phyloP scores from a whole-genome alignment of 2,113 vertebrate species.

The Paracanthobrama guichenoti region DNA sequence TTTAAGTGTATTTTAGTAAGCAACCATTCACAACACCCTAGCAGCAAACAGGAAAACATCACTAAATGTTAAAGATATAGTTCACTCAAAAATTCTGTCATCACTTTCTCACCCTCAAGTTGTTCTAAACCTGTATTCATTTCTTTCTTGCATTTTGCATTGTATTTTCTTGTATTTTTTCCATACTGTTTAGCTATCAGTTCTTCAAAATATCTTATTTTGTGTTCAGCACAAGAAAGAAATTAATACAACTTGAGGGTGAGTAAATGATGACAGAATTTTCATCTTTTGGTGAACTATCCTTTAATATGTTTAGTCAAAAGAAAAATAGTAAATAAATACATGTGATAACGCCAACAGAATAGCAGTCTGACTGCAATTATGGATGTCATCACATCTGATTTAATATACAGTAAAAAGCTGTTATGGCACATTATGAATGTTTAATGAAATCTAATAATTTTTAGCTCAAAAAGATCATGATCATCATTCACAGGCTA shows the following conservation, averaged over 20 bases:
- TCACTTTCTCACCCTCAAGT: no score
- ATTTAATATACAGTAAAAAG: constrained; percentile 15
- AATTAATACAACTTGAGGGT: no score
- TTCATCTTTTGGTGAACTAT: no score
- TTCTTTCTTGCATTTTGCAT: no score
- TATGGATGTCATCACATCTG: not conserved
- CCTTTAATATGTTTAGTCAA: constrained; percentile 2
- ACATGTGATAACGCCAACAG: not conserved
- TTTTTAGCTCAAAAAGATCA: not conserved
- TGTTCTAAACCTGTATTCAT: no score
- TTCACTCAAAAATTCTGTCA: no score
- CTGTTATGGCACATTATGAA: constrained; percentile 23
- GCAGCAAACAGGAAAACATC: not conserved
- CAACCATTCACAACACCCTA: not conserved
- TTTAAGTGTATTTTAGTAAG: not conserved
- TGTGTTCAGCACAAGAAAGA: no score
- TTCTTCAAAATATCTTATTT: no score
- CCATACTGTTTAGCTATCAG: no score
- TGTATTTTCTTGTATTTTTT: no score
- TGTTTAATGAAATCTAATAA: constrained; percentile 39
- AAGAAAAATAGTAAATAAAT: not conserved
- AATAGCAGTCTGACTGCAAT: not conserved
- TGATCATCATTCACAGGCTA: constrained; percentile 1
- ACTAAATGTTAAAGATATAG: not conserved
- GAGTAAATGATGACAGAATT: no score